Base-by-base conservation (phyloP, 2,888 invertebrate species). In the Watsonalla binaria region DNA sequence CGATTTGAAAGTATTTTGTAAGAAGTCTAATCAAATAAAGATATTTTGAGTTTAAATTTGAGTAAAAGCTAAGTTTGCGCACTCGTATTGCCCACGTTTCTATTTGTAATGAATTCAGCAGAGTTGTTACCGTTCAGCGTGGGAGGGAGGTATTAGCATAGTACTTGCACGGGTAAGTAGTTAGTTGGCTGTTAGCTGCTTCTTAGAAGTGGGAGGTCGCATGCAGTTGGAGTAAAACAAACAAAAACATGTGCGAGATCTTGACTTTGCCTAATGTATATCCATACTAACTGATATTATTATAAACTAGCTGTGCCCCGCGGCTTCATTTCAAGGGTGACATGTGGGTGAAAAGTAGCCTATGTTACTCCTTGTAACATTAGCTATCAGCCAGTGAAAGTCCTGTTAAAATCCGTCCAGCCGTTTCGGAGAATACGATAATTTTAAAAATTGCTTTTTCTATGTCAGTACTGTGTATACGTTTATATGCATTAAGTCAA, bases 81-180 rank as follows among this genome's bases (percentile, higher is more conserved):
- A 24, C 5, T 35, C 39, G 39, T 39, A 7, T 37, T 37, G 24
- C 37, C 37, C 37, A 37, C 8, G 5, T 11, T 63, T 66, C 64
- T 52, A 59, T 47, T 57, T 55, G 53, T 53, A 66, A 66, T 68
- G 68, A 62, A 61, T 59, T 47, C 48, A 54, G 56, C 49, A 14
- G 9, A 49, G 14, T 49, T 49, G 49, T 49, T 37, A 49, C 37
- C 49, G 37, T 49, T 49, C 14, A 13, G 49, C 15, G 73, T 73
- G 65, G 73, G 74, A 54, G 66, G 56, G 45, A 11, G 49, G 52
- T 64, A 74, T 75, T 74, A 68, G 66, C 74, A 75, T 74, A 59
- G 55, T 54, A 63, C 65, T 65, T 51, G 52, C n/a, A 14, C 49
- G 47, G 53, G 54, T 60, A 54, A 59, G 63, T 66, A 62, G 65